Conservation (phyloP, 2,113 vertebrate genomes). For the Gila orcuttii region DNA sequence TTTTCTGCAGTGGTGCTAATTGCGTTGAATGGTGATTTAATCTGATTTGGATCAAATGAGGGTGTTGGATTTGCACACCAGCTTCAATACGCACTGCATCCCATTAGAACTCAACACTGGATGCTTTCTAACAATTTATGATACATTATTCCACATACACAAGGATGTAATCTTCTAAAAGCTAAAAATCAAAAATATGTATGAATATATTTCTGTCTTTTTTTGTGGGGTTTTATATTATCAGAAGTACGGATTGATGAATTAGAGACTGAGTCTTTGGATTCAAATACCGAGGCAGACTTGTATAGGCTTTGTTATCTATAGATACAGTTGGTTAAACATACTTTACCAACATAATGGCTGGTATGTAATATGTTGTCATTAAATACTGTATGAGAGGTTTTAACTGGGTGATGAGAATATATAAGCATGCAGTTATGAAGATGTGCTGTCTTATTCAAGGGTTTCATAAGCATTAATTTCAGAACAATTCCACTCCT, state of each 20-base stretch:
- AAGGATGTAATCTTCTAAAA: background rate
- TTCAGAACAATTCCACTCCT: background rate
- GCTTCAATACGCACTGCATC: background rate
- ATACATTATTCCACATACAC: background rate
- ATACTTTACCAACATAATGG: background rate
- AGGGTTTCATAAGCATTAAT: background rate
- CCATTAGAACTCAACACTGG: background rate
- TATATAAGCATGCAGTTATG: background rate
- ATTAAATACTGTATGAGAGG: conserved; percentile 21
- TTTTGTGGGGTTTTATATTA: conserved; percentile 11
- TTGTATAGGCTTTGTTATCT: conserved; percentile 2
- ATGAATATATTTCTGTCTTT: background rate
- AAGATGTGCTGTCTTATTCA: background rate
- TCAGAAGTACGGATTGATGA: background rate
- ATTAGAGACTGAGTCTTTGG: background rate
- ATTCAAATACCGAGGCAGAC: background rate
- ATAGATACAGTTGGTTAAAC: background rate
- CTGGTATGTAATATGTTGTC: conserved; percentile 12
- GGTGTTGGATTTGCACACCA: conserved; percentile 11
- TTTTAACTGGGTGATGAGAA: background rate
- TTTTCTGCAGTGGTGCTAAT: conserved; percentile 4
- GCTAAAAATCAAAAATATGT: background rate
- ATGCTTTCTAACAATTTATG: background rate
- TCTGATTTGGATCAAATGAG: background rate
- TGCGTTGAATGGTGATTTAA: background rate